A percentile compares a stretch with the other conserved stretches of the same genome.
phyloP scores from a whole-genome alignment of 2,888 invertebrate genomes.

The Pollenia angustigena region DNA sequence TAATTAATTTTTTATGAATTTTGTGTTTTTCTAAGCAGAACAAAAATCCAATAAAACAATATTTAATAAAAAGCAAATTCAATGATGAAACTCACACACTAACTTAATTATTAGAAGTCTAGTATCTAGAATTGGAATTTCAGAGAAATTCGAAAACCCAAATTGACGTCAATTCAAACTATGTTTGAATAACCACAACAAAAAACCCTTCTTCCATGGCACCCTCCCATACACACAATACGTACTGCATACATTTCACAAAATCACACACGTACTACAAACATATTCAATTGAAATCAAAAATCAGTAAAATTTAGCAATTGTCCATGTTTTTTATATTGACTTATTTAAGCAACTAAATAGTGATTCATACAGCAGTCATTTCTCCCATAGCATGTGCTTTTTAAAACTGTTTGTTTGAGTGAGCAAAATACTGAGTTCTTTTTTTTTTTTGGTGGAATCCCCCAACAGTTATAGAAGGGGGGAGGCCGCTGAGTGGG shows the following conservation, averaged over 20 bases:
- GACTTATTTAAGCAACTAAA: constrained; percentile 28
- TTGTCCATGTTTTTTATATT: constrained; percentile 2
- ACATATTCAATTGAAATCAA: constrained; percentile 18
- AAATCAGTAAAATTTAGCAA: constrained; percentile 23
- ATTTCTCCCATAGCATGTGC: constrained; percentile 25
- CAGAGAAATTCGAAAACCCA: constrained; percentile 60
- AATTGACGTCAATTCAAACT: constrained; percentile 66
- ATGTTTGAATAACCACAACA: constrained; percentile 45
- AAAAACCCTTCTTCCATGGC: not conserved
- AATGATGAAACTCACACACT: constrained; percentile 30
- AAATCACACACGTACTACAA: not conserved
- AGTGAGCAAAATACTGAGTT: constrained; percentile 31
- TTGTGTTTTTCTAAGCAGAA: not conserved
- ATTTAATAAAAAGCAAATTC: constrained; percentile 12
- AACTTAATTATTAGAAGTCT: constrained; percentile 25
- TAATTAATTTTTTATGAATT: not conserved
- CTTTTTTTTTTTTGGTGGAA: constrained; percentile 56
- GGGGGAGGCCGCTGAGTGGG: constrained; percentile 31
- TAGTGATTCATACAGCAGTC: constrained; percentile 52
- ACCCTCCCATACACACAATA: not conserved
- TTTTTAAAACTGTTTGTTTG: constrained; percentile 3
- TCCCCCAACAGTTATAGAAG: constrained; percentile 42
- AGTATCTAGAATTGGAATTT: constrained; percentile 55
- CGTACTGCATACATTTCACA: not conserved
- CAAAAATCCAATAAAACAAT: constrained; percentile 9